Evolutionary conservation across 2,113 vertebrate genomes (phyloP).

Genomic region (Danio rerio): DNA sequence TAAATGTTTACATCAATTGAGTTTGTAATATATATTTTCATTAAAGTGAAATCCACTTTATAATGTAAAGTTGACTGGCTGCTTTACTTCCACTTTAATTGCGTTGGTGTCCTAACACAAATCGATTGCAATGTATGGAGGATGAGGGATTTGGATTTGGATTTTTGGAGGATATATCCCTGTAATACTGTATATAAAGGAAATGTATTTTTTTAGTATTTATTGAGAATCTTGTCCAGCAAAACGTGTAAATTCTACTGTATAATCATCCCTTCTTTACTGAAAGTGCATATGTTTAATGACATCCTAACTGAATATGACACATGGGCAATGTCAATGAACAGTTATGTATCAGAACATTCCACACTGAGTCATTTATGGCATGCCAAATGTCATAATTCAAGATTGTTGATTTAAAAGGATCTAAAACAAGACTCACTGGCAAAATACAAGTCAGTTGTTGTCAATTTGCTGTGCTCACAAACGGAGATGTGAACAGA

Average conservation of each 20-base stretch:
- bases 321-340: background rate
- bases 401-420: background rate
- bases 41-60: too few relatives aligned
- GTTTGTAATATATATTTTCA: too few relatives aligned
- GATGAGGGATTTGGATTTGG: too few relatives aligned
- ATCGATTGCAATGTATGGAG: too few relatives aligned
- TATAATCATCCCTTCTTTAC: background rate
- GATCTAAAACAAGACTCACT: background rate
- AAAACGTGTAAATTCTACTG: background rate
- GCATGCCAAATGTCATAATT: constrained; percentile 1
- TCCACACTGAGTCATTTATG: background rate
- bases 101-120: too few relatives aligned
- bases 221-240: too few relatives aligned
- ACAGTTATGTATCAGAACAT: constrained; percentile 1
- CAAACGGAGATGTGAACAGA: background rate
- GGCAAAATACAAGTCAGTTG: background rate
- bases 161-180: too few relatives aligned
- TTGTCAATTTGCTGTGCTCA: background rate
- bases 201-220: too few relatives aligned
- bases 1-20: too few relatives aligned
- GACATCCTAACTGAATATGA: background rate
- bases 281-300: background rate
- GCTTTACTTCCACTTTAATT: too few relatives aligned
- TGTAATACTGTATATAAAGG: too few relatives aligned
- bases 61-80: too few relatives aligned